Evolutionary conservation across 2,888 invertebrate genomes (phyloP), one percentile per base, ranked within the genome.

Genomic region (Rhyacophila evoluta): DNA sequence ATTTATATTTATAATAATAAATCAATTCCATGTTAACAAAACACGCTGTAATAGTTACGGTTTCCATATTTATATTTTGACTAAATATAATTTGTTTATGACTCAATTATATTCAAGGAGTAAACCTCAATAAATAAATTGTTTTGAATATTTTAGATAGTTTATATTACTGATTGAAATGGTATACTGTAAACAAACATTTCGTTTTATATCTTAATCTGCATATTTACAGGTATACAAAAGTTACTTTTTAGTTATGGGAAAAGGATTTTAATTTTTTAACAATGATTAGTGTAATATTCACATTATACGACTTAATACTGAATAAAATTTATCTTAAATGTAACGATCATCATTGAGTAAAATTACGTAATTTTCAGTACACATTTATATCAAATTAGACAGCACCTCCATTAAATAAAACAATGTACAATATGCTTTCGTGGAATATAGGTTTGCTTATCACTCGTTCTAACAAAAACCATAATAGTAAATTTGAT

Each of bases 311-410:
- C 69, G 69, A 29, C 33, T 69, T 69, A 69, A 33, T 55, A 55
- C 69, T 69, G 33, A 33, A 69, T 69, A 69, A 69, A 69, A 55
- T 69, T 29, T 69, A 28, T 69, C 28, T 69, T 33, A 69, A 69
- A 33, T 69, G 27, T 55, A 55, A 69, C 28, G 8, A 69, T 33
- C 12, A 69, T 33, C 69, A 33, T 69, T 33, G 69, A 33, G 28
- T 69, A 69, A 69, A 69, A 69, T 69, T 69, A 69, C 69, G 69
- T 69, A 69, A 69, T 55, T 55, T 55, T 55, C 55, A 55, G 55
- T 55, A 55, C 55, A 55, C 55, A 55, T 55, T 72, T 71, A 78
- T 75, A 78, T 75, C 36, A 39, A 78, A 75, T 75, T 55, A 55
- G 15, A 55, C 55, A 55, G 55, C 55, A 55, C 25, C 55, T 55